These are phyloP conservation scores for Mormyrus iriodes DNA, from an alignment of 2,113 vertebrate species.

Conservation along the genomic window DNA sequence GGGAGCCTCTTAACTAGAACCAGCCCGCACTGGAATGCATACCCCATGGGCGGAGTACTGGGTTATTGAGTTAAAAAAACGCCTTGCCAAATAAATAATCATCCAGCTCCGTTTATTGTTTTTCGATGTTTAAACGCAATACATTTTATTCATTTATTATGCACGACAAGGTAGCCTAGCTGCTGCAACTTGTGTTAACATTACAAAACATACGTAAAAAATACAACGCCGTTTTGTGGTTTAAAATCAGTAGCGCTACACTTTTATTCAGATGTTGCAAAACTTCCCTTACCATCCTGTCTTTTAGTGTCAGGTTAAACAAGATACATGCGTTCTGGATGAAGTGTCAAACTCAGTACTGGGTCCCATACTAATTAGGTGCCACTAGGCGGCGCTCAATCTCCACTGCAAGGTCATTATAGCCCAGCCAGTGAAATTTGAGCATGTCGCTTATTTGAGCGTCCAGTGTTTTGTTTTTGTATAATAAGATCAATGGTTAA, in stretches of 20 bases:
- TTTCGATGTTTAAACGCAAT: not conserved
- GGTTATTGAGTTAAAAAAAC: conserved; percentile 39
- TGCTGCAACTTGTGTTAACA: not conserved
- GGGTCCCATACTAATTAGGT: not conserved
- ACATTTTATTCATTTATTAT: not conserved
- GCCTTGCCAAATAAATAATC: conserved; percentile 25
- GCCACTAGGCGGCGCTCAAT: not conserved
- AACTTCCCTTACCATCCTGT: not conserved
- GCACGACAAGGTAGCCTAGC: not conserved
- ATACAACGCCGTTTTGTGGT: not conserved
- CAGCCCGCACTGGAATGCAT: conserved; percentile 37
- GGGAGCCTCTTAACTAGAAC: conserved; percentile 37
- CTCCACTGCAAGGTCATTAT: not conserved
- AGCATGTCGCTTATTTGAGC: not conserved
- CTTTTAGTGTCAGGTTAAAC: not conserved
- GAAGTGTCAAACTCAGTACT: not conserved
- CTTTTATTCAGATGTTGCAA: not conserved
- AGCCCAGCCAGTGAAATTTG: not conserved
- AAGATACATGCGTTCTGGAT: not conserved
- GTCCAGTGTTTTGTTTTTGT: not conserved
- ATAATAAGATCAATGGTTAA: not conserved
- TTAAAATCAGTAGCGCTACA: not conserved
- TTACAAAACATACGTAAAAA: not conserved
- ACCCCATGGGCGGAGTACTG: conserved; percentile 26
- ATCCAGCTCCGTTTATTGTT: conserved; percentile 22